Conservation (phyloP, 2,797 vertebrate species). For the Pteropus rufus region DNA sequence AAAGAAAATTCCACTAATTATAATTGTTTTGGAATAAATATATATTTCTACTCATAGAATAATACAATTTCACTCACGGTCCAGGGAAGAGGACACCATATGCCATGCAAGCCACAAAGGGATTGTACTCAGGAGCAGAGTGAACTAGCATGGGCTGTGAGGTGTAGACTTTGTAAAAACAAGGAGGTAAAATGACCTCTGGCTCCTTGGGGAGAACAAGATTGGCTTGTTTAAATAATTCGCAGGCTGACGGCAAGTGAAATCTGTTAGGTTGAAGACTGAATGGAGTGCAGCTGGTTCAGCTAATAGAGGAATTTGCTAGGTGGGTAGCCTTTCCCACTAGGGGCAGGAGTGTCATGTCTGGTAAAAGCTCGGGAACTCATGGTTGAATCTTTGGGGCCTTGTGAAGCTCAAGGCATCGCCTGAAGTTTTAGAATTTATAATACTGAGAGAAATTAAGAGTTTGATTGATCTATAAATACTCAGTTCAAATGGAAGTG, state of each 20-base stretch:
- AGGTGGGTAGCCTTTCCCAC: background rate
- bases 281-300: no score
- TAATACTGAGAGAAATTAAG: background rate
- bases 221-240: background rate
- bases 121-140: background rate
- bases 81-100: background rate
- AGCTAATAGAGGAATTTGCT: background rate
- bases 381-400: background rate
- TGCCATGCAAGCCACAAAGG: background rate
- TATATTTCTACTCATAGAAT: background rate
- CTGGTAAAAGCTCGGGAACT: background rate
- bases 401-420: background rate
- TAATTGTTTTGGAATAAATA: background rate
- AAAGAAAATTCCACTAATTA: background rate
- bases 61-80: background rate
- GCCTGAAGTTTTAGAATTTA: background rate
- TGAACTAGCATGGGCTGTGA: background rate
- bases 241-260: background rate
- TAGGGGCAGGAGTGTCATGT: fast-evolving
- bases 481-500: background rate
- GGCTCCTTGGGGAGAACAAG: background rate
- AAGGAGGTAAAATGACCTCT: background rate
- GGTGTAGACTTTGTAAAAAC: background rate
- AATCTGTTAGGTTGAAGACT: background rate
- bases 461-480: background rate